Evolutionary conservation across 1,140 invertebrate species (phyloP).

Genomic region (Musca domestica): DNA sequence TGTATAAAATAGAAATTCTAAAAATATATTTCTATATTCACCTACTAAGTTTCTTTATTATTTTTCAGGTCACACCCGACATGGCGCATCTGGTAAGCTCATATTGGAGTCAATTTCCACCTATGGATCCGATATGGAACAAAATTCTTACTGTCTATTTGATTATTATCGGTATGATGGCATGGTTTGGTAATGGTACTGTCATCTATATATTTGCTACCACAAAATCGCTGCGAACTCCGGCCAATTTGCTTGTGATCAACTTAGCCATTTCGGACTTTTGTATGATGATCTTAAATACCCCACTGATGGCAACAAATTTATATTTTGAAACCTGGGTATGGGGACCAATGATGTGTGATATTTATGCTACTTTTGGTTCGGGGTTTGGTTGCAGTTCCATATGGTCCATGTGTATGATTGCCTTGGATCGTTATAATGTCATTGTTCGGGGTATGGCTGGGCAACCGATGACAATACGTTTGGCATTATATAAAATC

Average conservation of each 20-base stretch:
- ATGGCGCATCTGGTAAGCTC: conserved; percentile 71
- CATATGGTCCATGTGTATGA: conserved; percentile 83
- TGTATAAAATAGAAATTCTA: no score
- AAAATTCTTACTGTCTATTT: conserved; percentile 48
- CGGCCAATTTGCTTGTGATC: conserved; percentile 61
- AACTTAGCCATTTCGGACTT: conserved; percentile 69
- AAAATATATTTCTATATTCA: no score
- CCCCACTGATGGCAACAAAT: conserved; percentile 81
- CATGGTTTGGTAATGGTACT: conserved; percentile 61
- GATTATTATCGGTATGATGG: conserved; percentile 49
- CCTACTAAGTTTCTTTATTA: no score
- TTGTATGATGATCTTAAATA: conserved; percentile 81
- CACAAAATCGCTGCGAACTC: conserved; percentile 60
- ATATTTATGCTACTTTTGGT: conserved; percentile 76
- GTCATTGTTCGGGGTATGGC: conserved; percentile 78
- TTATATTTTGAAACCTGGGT: conserved; percentile 86
- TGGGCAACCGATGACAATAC: conserved; percentile 67
- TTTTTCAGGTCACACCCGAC: conserved; percentile 65
- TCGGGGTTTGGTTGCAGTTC: conserved; percentile 79
- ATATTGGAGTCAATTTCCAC: conserved; percentile 74
- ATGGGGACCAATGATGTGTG: conserved; percentile 76
- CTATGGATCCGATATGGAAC: conserved; percentile 74
- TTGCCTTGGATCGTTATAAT: conserved; percentile 82
- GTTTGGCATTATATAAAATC: conserved; percentile 66
- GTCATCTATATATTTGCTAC: conserved; percentile 65